Evolutionary conservation across 1,140 invertebrate species (phyloP), one percentile per base, ranked within the genome.

Genomic region (Drosophila parabipectinata): DNA sequence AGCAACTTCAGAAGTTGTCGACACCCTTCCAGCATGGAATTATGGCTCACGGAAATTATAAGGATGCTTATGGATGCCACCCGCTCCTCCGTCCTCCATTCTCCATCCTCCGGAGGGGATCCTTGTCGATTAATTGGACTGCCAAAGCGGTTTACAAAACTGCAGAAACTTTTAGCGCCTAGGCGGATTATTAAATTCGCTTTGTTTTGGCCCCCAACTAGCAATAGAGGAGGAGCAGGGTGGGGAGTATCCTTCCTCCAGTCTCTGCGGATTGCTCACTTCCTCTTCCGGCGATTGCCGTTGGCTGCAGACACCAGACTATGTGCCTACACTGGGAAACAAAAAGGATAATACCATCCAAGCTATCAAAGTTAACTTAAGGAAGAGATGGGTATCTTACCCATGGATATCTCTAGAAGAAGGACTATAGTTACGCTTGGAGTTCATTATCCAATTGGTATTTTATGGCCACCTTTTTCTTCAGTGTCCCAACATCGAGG

Each of bases 161-260:
- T 56, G 59, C 60, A 77, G 39, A 59, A 76, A 76, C 72, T 76
- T 76, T 76, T 51, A 73, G 57, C 58, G 71, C 72, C 24, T 74
- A 66, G 67, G 62, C 81, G 77, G 66, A 72, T 85, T 84, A 87
- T 85, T 74, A 87, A 85, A 78, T 75, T 77, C 75, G 77, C 81
- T 59, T 76, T 81, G 56, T 68, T 62, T 41, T 26, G 18, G 18
- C 18, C 21, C 53, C 58, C 62, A 57, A 57, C 66, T 53, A 50
- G 52, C 39, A 37, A 41, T 2, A 1, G 39, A 14, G n/a, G 2
- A 8, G 6, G 10, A 18, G 18, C 21, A 12, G 30, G 21, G 1
- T 18, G 18, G 18, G 18, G 1, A 1, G 18, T 18, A 1, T 14
- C 28, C 21, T n/a, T 45, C 57, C 45, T 32, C 26, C 58, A 59